These are phyloP conservation scores for Catharus ustulatus DNA, from an alignment of 2,797 vertebrate genomes.

Conservation along the genomic window DNA sequence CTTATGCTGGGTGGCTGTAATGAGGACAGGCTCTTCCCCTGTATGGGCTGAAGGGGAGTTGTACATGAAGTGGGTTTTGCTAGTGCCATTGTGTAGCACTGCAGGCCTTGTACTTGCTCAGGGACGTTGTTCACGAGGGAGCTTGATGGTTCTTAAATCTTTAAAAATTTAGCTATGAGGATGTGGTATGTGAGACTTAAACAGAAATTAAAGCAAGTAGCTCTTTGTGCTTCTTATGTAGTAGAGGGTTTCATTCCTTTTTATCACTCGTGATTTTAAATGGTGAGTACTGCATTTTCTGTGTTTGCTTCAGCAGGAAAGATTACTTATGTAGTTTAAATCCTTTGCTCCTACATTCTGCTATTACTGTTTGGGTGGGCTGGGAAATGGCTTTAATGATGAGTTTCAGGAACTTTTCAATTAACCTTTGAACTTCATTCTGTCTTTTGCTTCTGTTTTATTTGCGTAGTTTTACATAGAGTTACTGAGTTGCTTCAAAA, in stretches of 20 bases:
- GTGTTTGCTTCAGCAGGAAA: background rate
- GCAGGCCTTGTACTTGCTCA: accelerated
- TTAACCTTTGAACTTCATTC: conserved; percentile 22
- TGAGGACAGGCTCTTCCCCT: background rate
- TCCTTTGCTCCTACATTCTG: background rate
- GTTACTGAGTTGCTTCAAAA: conserved; percentile 10
- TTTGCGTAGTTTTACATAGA: background rate
- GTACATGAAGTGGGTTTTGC: accelerated
- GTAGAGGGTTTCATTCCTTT: background rate
- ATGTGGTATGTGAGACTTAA: background rate
- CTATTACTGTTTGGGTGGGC: background rate
- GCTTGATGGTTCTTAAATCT: background rate
- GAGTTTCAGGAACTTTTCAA: background rate
- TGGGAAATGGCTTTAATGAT: background rate
- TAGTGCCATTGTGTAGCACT: background rate
- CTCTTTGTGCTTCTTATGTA: background rate
- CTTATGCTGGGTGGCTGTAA: background rate
- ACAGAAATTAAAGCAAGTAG: background rate
- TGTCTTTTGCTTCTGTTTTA: background rate
- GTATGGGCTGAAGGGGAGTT: background rate
- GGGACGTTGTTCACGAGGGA: accelerated
- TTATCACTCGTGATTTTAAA: background rate
- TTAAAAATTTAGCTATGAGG: background rate
- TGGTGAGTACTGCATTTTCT: background rate
- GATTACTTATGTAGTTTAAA: background rate